These are phyloP conservation scores for Gopherus flavomarginatus DNA, from an alignment of 2,113 vertebrate genomes.

Conservation along the genomic window DNA sequence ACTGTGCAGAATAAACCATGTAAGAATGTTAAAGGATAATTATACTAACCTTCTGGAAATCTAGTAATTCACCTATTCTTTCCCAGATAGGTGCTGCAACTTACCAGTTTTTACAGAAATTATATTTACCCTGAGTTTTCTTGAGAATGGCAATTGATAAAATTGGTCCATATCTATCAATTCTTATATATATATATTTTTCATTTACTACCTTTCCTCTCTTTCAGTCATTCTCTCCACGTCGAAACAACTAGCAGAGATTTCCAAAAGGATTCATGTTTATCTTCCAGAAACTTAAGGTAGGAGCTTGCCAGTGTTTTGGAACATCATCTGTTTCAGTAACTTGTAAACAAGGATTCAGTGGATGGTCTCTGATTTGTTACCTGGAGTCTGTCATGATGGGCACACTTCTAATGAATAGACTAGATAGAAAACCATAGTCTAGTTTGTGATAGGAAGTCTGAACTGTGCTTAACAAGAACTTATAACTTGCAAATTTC, in stretches of 20 bases:
- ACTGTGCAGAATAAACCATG: neutral
- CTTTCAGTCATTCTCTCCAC: neutral
- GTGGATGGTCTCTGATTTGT: neutral
- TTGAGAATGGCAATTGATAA: neutral
- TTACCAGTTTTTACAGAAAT: neutral
- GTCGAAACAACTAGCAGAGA: neutral
- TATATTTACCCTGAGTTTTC: neutral
- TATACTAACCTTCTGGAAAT: neutral
- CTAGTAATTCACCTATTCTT: neutral
- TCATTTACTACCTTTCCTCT: neutral
- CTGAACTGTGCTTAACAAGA: neutral
- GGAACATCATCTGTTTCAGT: neutral
- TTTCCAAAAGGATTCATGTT: neutral
- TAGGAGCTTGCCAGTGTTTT: neutral
- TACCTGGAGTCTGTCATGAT: slow-evolving; percentile 60
- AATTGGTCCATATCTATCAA: neutral
- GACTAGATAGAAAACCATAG: slow-evolving; percentile 54
- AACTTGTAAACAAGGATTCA: neutral
- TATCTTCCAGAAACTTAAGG: too few species aligned
- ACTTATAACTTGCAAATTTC: fast-evolving
- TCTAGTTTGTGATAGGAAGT: slow-evolving; percentile 4
- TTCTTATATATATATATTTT: neutral
- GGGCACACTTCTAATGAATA: slow-evolving; percentile 47
- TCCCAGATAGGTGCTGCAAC: neutral
- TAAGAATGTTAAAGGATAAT: neutral